Conservation (phyloP, 2,113 vertebrate species). For the Vidua chalybeata region DNA sequence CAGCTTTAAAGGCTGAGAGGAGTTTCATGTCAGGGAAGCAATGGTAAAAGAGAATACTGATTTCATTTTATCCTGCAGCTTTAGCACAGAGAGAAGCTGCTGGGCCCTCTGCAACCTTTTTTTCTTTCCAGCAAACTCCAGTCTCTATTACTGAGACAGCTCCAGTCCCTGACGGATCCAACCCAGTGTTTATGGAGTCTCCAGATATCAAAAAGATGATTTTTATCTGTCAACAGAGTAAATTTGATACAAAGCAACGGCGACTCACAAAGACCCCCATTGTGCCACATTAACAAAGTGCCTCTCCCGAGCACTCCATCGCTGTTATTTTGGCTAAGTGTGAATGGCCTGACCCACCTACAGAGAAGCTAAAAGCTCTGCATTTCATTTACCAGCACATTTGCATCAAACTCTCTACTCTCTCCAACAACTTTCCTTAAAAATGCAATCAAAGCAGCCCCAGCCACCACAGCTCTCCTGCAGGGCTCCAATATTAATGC, state of each 20-base stretch:
- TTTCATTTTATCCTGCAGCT: not conserved
- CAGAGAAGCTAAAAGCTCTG: conserved; percentile 41
- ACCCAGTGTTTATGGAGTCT: not conserved
- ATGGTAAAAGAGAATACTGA: not conserved
- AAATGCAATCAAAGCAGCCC: conserved; percentile 38
- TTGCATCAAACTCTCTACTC: not conserved
- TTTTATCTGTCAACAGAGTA: conserved; percentile 21
- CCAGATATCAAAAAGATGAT: not conserved
- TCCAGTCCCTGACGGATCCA: not conserved
- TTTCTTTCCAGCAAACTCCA: not conserved
- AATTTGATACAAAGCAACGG: not conserved
- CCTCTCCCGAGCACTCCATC: not conserved
- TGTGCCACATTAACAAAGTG: not conserved
- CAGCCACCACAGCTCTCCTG: conserved; percentile 24
- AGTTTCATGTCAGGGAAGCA: not conserved
- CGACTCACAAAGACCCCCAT: not conserved
- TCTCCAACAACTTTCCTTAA: not conserved
- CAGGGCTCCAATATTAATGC: conserved; percentile 49
- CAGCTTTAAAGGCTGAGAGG: not conserved
- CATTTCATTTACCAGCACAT: conserved; percentile 32
- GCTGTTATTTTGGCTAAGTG: not conserved
- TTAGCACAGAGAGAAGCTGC: not conserved
- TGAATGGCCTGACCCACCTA: conserved; percentile 33
- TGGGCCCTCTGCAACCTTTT: not conserved
- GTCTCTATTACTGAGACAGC: not conserved